Conservation (phyloP, 2,113 vertebrate species). For the Halcyon malimbica region DNA sequence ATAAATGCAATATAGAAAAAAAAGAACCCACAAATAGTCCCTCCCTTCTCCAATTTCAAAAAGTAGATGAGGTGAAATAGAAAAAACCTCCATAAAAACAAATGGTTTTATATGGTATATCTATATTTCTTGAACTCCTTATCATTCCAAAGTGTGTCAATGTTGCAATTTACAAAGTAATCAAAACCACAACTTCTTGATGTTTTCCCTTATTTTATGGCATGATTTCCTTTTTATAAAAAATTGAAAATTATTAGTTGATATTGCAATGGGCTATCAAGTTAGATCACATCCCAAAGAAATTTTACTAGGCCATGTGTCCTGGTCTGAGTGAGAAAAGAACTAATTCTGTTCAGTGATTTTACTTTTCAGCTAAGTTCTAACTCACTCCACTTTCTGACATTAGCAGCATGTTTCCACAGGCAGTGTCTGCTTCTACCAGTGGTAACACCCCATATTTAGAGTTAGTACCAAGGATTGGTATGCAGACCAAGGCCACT, state of each 20-base stretch:
- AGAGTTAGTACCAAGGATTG: too few relatives aligned
- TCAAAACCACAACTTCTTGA: neutral
- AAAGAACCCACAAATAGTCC: neutral
- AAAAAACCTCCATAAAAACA: neutral
- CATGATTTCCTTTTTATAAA: neutral
- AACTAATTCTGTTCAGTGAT: too few relatives aligned
- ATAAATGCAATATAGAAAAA: neutral
- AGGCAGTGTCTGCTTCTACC: too few relatives aligned
- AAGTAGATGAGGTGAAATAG: neutral
- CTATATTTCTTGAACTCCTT: neutral
- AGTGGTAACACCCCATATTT: too few relatives aligned
- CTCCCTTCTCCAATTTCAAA: neutral
- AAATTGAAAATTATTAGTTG: neutral
- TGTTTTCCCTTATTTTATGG: neutral
- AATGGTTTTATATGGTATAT: neutral
- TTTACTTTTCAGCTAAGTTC: too few relatives aligned
- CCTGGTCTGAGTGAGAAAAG: too few relatives aligned
- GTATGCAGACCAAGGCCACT: too few relatives aligned
- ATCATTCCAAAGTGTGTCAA: neutral
- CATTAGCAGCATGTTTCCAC: too few relatives aligned
- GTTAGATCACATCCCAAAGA: neutral
- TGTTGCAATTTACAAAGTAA: neutral
- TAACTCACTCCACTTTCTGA: too few relatives aligned
- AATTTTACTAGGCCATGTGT: neutral
- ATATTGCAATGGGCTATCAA: neutral